Evolutionary conservation across 1,140 invertebrate genomes (phyloP).

Genomic region (Asbolus verrucosus): DNA sequence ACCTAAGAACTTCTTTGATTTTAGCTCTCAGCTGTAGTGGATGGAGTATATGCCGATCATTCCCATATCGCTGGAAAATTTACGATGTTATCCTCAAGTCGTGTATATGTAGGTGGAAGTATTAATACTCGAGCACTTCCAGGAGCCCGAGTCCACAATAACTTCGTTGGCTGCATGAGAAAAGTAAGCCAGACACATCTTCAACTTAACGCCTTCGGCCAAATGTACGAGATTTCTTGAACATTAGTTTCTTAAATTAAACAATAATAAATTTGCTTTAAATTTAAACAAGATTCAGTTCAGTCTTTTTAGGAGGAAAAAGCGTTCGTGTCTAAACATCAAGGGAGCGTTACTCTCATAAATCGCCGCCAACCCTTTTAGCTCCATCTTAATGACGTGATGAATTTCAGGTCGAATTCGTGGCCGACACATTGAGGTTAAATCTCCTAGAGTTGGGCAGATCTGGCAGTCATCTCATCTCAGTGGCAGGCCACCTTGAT

Average conservation of each 20-base stretch:
- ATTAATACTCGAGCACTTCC: constrained; percentile 82
- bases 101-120: constrained; percentile 90
- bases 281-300: too few relatives aligned
- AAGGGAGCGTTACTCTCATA: too few relatives aligned
- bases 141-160: constrained; percentile 87
- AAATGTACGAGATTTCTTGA: too few relatives aligned
- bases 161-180: constrained; percentile 95
- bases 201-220: not conserved
- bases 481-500: constrained; percentile 87
- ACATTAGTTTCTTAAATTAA: too few relatives aligned
- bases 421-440: constrained; percentile 86
- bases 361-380: too few relatives aligned
- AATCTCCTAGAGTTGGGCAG: constrained; percentile 91
- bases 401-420: constrained; percentile 86
- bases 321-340: too few relatives aligned
- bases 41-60: constrained; percentile 91
- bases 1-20: not conserved
- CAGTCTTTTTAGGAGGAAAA: too few relatives aligned
- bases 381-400: constrained; percentile 1
- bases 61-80: constrained; percentile 93
- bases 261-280: too few relatives aligned
- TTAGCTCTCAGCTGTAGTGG: constrained; percentile 91
- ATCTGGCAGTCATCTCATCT: constrained; percentile 85
- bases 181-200: constrained; percentile 75
- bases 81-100: constrained; percentile 87